Conservation (phyloP, 2,797 vertebrate species). For the Rhincodon typus region DNA sequence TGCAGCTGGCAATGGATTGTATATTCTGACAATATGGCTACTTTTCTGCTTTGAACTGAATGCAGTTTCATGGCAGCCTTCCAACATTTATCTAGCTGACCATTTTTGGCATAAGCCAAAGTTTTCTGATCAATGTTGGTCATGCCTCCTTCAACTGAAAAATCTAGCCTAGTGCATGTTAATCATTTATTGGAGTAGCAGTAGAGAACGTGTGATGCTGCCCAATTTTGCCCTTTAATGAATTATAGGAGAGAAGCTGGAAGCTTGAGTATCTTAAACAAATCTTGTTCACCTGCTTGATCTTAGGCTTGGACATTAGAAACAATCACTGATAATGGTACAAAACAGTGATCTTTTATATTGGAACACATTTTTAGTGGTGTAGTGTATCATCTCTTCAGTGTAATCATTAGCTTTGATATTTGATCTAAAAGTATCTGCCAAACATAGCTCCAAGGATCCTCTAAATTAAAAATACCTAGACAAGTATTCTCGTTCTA, state of each 20-base stretch:
- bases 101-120: not conserved
- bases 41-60: not conserved
- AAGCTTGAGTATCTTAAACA: not conserved
- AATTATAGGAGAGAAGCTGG: not conserved
- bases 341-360: not conserved
- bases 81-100: not conserved
- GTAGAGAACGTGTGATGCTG: no score
- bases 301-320: no score
- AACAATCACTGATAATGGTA: not conserved
- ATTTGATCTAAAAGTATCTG: not conserved
- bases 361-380: not conserved
- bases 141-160: not conserved
- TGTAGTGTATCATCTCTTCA: not conserved
- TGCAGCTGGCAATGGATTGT: not conserved
- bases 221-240: no score
- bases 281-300: not conserved
- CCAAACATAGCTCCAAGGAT: not conserved
- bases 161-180: not conserved
- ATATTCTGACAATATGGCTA: not conserved
- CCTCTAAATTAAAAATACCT: not conserved
- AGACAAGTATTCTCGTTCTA: no score
- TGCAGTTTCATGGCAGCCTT: not conserved
- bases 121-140: not conserved
- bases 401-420: not conserved
- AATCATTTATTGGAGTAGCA: not conserved